Evolutionary conservation across 2,797 vertebrate genomes (phyloP), one percentile per base, ranked within the genome.

Genomic region (Esox masquinongy): DNA sequence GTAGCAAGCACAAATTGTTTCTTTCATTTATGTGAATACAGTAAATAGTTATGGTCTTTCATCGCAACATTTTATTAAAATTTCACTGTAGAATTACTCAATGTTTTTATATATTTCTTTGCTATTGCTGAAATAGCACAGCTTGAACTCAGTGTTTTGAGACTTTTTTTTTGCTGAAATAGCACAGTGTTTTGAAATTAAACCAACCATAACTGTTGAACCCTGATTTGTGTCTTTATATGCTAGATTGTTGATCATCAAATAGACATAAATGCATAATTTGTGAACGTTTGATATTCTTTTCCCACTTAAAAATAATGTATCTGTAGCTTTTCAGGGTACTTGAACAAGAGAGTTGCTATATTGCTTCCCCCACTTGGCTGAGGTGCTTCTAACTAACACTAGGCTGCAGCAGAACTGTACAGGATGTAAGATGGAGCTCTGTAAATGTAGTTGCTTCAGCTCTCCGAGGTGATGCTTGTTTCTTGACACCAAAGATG

Each of bases 131-230:
- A 95, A 96, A 91, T 87, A 90, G 92, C 96, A 94, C 89, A 95
- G 94, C 94, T 97, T 96, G 95, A 94, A 94, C 95, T 96, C 95
- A 90, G 94, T 97, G 97, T 98, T 98, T 97, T 96, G 91, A 95
- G n/a, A n/a, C n/a, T n/a, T n/a, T n/a, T n/a, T n/a, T n/a, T n/a
- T 94, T 91, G 96, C 91, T 96, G 93, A 95, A 96, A 91, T 87
- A 90, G 92, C 96, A 94, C 89, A 95, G 94, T 97, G 97, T 98
- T 98, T 97, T 96, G 91, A 95, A 95, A 96, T 95, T 95, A 96
- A 97, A 94, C 87, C 77, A 88, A 91, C 79, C 74, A 87, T 90
- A 92, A 92, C 87, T 89, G 84, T 89, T 79, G n/a, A 19, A 15
- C 17, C 1, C 1, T 73, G 59, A n/a, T 63, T 70, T 29, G 12